A percentile compares a stretch with the other conserved stretches of the same genome.
These are phyloP conservation scores for Poecilobothrus nobilitatus DNA, from an alignment of 2,888 invertebrate species.

Conservation along the genomic window DNA sequence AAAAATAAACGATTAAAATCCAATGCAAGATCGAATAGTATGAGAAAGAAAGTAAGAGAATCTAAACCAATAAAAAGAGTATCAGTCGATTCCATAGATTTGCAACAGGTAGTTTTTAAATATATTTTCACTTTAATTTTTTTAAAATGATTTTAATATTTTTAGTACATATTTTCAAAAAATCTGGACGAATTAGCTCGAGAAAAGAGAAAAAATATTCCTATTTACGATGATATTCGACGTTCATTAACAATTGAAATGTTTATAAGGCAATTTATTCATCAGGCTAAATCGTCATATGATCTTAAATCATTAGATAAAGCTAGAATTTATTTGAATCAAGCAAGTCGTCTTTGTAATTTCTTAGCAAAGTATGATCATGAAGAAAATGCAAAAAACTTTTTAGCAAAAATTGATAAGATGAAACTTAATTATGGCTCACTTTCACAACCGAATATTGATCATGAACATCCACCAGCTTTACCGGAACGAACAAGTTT, in stretches of 20 bases:
- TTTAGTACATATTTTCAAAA: slow-evolving; percentile 29
- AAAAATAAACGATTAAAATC: slow-evolving; percentile 24
- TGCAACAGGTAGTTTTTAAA: slow-evolving; percentile 43
- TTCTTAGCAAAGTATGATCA: slow-evolving; percentile 52
- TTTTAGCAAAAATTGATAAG: slow-evolving; percentile 49
- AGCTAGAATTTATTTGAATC: slow-evolving; percentile 60
- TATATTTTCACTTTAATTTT: neutral
- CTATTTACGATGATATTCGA: slow-evolving; percentile 50
- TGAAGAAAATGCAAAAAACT: slow-evolving; percentile 48
- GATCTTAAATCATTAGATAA: slow-evolving; percentile 54
- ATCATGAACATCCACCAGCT: slow-evolving; percentile 27
- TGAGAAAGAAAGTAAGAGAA: slow-evolving; percentile 37
- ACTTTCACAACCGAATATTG: slow-evolving; percentile 15
- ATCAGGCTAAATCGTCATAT: slow-evolving; percentile 58
- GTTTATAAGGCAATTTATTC: slow-evolving; percentile 63
- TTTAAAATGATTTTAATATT: slow-evolving; percentile 11
- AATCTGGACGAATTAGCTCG: slow-evolving; percentile 24
- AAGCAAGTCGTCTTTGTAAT: slow-evolving; percentile 57
- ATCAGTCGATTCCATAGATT: slow-evolving; percentile 49
- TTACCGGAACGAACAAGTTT: slow-evolving; percentile 31
- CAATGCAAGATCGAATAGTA: slow-evolving; percentile 21
- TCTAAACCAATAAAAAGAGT: slow-evolving; percentile 43
- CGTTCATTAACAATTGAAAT: slow-evolving; percentile 57
- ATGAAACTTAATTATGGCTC: slow-evolving; percentile 36
- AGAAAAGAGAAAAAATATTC: slow-evolving; percentile 28